These are phyloP conservation scores for Poecilia velifera DNA, from an alignment of 2,797 vertebrate species.

Conservation along the genomic window DNA sequence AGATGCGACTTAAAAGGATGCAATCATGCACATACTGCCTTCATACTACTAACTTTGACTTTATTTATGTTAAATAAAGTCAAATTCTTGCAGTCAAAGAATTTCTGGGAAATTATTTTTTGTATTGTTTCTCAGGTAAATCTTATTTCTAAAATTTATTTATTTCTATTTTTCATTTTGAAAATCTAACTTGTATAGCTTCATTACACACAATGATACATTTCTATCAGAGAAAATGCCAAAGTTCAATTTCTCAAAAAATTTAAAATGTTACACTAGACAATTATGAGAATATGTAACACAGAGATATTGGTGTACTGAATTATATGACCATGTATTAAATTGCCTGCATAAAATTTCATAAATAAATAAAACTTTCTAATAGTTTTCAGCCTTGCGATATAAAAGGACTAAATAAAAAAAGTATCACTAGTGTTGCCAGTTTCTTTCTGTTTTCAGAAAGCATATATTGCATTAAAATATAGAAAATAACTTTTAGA, in stretches of 20 bases:
- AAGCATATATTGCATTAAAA: background rate
- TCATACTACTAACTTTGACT: background rate
- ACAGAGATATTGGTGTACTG: background rate
- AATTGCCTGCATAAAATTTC: background rate
- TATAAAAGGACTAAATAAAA: background rate
- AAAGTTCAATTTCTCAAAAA: background rate
- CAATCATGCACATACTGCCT: background rate
- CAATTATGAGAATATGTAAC: background rate
- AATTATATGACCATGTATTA: background rate
- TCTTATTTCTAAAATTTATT: background rate
- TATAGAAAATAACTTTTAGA: background rate
- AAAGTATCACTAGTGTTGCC: background rate
- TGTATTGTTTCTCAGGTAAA: background rate
- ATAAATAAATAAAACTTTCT: background rate
- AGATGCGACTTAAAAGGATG: background rate
- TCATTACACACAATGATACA: background rate
- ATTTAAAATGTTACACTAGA: background rate
- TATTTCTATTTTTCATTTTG: background rate
- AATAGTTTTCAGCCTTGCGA: background rate
- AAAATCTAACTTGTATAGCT: background rate
- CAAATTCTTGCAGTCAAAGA: background rate
- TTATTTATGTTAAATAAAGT: background rate
- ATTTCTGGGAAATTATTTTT: background rate
- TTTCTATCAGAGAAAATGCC: background rate
- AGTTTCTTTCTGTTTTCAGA: background rate